A percentile compares a stretch with the other conserved stretches of the same genome.
Evolutionary conservation across 2,113 vertebrate genomes (phyloP).

Genomic region (Machaerirhynchus nigripectus): DNA sequence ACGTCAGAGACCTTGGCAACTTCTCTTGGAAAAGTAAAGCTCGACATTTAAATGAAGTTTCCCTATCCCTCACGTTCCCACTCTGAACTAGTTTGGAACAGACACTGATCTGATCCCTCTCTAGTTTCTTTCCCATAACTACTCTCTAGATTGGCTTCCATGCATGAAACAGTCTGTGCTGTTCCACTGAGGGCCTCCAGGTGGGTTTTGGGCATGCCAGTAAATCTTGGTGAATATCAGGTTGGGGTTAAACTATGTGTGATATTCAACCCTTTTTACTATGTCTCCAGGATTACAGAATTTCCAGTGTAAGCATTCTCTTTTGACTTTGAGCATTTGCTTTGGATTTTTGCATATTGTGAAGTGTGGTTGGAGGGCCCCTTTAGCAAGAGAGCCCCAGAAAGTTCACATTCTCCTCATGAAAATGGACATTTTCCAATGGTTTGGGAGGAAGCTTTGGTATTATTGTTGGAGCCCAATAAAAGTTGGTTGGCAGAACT

Average conservation of each 20-base stretch:
- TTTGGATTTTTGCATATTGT: background rate
- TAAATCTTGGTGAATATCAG: background rate
- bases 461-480: background rate
- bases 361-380: background rate
- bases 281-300: background rate
- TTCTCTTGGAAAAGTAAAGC: conserved; percentile 29
- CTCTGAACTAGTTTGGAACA: background rate
- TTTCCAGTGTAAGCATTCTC: background rate
- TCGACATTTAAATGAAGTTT: background rate
- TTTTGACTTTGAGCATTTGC: background rate
- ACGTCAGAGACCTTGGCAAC: conserved; percentile 30
- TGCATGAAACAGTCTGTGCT: background rate
- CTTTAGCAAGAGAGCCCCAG: background rate
- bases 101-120: background rate
- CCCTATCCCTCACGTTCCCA: background rate
- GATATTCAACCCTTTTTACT: background rate
- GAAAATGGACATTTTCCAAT: background rate
- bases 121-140: background rate
- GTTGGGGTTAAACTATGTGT: background rate
- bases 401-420: background rate
- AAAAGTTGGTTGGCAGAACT: background rate
- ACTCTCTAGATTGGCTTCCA: background rate
- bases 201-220: background rate
- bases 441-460: background rate
- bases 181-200: background rate